A percentile compares a stretch with the other conserved stretches of the same genome.
Evolutionary conservation across 2,797 vertebrate genomes (phyloP).

Genomic region (Morelia viridis): DNA sequence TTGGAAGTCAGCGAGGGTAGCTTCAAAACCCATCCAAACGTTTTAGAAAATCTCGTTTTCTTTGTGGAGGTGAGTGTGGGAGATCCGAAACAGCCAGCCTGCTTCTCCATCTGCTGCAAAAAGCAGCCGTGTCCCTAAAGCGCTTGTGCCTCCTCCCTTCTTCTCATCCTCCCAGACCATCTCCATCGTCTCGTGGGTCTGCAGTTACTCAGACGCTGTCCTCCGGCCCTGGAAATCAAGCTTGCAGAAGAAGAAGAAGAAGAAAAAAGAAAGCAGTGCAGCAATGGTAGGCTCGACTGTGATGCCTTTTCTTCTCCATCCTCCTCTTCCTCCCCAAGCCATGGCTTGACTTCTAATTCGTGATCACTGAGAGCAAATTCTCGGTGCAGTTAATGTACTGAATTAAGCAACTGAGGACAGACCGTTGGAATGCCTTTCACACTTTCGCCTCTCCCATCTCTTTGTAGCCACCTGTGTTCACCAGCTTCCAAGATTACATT

Average conservation of each 20-base stretch:
- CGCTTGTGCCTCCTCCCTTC: background rate
- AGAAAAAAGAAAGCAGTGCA: constrained; percentile 90
- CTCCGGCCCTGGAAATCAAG: constrained; percentile 91
- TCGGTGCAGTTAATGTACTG: background rate
- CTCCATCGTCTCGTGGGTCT: constrained; percentile 87
- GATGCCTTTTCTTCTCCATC: background rate
- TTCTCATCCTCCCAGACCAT: constrained; percentile 76
- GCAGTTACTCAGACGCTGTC: constrained; percentile 85
- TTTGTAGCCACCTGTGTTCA: constrained; percentile 85
- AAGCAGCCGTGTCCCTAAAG: background rate
- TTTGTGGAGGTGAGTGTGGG: constrained; percentile 87
- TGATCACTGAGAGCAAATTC: background rate
- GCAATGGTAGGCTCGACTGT: constrained; percentile 73
- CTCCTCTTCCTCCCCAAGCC: background rate
- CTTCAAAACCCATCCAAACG: constrained; percentile 82
- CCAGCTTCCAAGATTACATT: constrained; percentile 88
- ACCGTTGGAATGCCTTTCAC: background rate
- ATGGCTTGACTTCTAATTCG: background rate
- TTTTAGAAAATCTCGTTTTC: constrained; percentile 93
- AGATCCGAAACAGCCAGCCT: no score
- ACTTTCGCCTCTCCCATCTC: background rate
- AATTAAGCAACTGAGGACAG: background rate
- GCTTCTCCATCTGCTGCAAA: background rate
- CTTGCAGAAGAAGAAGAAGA: constrained; percentile 98
- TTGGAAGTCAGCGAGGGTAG: constrained; percentile 84